Conservation (phyloP, 2,888 invertebrate species). For the Halictus ligatus region DNA sequence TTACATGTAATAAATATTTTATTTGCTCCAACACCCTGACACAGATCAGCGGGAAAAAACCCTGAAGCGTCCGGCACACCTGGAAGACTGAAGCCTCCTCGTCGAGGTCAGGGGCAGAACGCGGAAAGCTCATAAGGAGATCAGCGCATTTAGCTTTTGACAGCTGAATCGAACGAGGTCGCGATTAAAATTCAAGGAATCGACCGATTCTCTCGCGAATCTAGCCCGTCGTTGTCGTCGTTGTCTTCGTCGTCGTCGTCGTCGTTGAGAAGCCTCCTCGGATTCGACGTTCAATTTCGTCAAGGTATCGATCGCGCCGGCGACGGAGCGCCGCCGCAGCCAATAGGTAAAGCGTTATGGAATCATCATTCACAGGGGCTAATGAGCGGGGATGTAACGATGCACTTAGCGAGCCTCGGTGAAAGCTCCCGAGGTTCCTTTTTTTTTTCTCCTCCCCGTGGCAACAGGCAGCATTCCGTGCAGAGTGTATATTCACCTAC, state of each 20-base stretch:
- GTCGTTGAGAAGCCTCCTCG: neutral
- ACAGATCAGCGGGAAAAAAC: neutral
- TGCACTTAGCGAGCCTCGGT: constrained; percentile 57
- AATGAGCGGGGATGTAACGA: constrained; percentile 63
- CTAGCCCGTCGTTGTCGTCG: neutral
- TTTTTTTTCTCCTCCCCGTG: neutral
- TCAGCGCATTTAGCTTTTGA: neutral
- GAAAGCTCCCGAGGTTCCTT: constrained; percentile 34
- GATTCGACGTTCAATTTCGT: constrained; percentile 29
- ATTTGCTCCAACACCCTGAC: neutral
- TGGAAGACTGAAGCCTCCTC: neutral
- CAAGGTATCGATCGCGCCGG: constrained; percentile 28
- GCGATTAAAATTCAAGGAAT: neutral
- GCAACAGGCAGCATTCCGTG: constrained; percentile 39
- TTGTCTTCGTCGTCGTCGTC: neutral
- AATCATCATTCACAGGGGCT: constrained; percentile 53
- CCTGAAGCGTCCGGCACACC: neutral
- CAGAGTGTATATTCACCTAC: constrained; percentile 9
- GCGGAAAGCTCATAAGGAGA: neutral
- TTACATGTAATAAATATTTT: neutral
- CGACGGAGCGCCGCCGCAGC: neutral
- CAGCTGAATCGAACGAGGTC: neutral
- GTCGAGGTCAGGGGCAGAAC: neutral
- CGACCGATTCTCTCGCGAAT: neutral
- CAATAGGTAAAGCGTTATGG: constrained; percentile 38